phyloP scores from a whole-genome alignment of 2,797 vertebrate species.

The Dermochelys coriacea region DNA sequence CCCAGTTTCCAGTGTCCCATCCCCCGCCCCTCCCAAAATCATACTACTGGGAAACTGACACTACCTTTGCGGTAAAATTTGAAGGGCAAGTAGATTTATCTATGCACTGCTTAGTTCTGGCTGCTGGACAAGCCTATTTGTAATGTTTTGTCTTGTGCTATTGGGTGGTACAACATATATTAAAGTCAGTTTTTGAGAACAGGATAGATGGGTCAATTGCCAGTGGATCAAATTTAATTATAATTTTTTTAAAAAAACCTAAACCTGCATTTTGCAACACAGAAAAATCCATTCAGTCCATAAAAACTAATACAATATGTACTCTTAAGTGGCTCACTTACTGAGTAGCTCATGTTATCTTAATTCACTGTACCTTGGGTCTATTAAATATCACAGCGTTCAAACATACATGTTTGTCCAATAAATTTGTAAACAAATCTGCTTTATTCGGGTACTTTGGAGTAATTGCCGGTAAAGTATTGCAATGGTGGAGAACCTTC shows the following conservation, averaged over 20 bases:
- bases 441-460: background rate
- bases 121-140: background rate
- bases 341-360: background rate
- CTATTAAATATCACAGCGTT: background rate
- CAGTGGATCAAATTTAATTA: background rate
- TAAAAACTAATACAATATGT: background rate
- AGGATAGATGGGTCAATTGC: background rate
- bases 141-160: background rate
- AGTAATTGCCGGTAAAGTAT: background rate
- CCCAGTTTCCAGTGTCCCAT: background rate
- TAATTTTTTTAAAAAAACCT: background rate
- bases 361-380: background rate
- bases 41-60: background rate
- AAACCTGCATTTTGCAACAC: background rate
- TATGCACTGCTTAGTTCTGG: background rate
- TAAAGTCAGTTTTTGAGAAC: background rate
- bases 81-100: background rate
- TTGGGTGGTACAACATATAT: background rate
- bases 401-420: background rate
- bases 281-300: background rate
- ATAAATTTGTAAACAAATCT: background rate
- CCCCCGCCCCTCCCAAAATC: background rate
- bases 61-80: background rate
- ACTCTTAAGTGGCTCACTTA: background rate
- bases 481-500: background rate